A percentile compares a stretch with the other conserved stretches of the same genome.
Evolutionary conservation across 2,797 vertebrate genomes (phyloP).

Genomic region (Dryobates pubescens): DNA sequence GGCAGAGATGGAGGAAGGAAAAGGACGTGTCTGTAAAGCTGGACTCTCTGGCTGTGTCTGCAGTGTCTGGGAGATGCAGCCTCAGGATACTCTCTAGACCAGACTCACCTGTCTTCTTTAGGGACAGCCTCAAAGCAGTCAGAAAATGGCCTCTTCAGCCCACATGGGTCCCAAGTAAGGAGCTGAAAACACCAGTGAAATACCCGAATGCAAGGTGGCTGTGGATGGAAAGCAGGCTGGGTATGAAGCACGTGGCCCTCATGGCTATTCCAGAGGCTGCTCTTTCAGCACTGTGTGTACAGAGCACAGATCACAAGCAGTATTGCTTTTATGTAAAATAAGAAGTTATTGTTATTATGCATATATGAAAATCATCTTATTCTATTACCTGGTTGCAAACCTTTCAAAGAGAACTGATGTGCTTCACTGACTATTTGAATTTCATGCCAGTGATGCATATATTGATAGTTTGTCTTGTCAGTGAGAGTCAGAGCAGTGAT

Average conservation of each 20-base stretch:
- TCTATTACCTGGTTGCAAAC: not conserved
- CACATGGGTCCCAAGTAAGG: not conserved
- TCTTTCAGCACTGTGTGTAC: not conserved
- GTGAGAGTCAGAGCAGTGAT: not conserved
- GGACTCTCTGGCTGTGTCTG: not conserved
- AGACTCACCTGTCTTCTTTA: not conserved
- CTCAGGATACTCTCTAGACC: not conserved
- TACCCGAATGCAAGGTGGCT: not conserved
- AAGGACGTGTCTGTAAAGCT: not conserved
- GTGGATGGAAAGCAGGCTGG: not conserved
- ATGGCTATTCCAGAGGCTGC: not conserved
- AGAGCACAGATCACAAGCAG: not conserved
- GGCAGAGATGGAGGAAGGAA: not conserved
- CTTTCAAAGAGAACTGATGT: not conserved
- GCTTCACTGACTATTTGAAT: not conserved
- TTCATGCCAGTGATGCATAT: not conserved
- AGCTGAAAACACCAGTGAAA: rapidly evolving
- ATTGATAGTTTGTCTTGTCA: not conserved
- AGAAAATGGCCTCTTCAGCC: not conserved
- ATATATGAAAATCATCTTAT: not conserved
- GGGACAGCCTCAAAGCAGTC: not conserved
- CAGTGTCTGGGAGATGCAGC: not conserved
- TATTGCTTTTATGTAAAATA: not conserved
- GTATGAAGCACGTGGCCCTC: not conserved
- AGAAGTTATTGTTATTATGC: not conserved